These are phyloP conservation scores for Eristalis intricaria DNA, from an alignment of 2,888 invertebrate genomes.

Conservation along the genomic window DNA sequence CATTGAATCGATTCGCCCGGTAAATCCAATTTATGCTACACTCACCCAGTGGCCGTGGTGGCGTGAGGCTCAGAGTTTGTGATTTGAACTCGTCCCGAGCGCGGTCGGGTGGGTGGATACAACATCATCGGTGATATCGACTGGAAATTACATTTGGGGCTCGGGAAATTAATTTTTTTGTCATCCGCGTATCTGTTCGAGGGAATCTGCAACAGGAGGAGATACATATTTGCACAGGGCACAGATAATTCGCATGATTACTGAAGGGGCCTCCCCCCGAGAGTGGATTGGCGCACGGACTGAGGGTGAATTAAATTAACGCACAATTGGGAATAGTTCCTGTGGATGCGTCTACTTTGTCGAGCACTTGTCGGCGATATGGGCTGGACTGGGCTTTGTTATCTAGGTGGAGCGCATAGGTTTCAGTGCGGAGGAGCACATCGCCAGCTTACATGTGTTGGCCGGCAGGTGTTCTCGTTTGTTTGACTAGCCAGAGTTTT, in stretches of 20 bases:
- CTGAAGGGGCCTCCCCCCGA: background rate
- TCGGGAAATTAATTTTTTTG: background rate
- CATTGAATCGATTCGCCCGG: conserved; percentile 34
- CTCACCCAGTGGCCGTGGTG: background rate
- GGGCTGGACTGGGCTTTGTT: background rate
- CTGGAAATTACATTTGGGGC: conserved; percentile 4
- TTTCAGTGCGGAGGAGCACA: background rate
- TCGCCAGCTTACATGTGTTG: background rate
- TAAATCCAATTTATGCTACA: conserved; percentile 41
- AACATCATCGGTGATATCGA: conserved; percentile 14
- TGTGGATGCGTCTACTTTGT: background rate
- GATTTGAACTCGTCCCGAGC: conserved; percentile 14
- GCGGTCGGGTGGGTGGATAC: background rate
- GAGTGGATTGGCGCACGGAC: background rate
- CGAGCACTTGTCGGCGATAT: background rate
- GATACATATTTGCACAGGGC: background rate
- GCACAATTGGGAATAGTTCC: background rate
- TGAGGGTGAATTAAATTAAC: conserved; percentile 1
- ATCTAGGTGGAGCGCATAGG: background rate
- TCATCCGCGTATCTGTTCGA: background rate
- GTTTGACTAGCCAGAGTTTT: background rate
- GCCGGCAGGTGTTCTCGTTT: background rate
- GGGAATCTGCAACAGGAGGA: background rate
- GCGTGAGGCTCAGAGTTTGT: conserved; percentile 6
- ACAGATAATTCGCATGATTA: conserved; percentile 11